These are phyloP conservation scores for Heliothis virescens DNA, from an alignment of 1,140 invertebrate species.

Conservation along the genomic window DNA sequence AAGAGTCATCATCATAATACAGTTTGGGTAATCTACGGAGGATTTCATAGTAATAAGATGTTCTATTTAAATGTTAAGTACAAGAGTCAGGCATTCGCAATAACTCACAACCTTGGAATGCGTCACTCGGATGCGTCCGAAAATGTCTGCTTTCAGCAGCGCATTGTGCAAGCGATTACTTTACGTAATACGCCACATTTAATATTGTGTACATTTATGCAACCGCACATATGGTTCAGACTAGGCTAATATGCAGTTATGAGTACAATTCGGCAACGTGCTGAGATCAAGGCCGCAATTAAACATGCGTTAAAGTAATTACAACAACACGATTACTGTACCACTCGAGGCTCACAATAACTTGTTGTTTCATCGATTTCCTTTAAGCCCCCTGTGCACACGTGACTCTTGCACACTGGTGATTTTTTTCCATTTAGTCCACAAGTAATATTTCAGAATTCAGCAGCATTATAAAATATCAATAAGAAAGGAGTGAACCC, in stretches of 20 bases:
- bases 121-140: constrained; percentile 45
- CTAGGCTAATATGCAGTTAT: neutral
- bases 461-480: too few relatives aligned
- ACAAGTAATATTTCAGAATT: too few relatives aligned
- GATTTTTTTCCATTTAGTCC: too few relatives aligned
- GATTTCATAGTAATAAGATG: constrained; percentile 4
- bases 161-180: constrained; percentile 38
- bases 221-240: constrained; percentile 11
- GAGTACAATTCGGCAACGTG: neutral
- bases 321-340: neutral
- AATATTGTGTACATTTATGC: constrained; percentile 29
- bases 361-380: neutral
- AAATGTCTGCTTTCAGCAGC: constrained; percentile 42
- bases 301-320: neutral
- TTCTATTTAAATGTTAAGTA: constrained; percentile 10
- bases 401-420: too few relatives aligned
- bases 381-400: neutral
- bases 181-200: constrained; percentile 38
- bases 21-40: neutral
- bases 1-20: constrained; percentile 4
- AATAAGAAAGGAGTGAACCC: too few relatives aligned
- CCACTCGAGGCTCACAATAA: neutral
- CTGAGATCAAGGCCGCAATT: constrained; percentile 11
- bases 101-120: constrained; percentile 33
- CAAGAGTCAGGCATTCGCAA: neutral